phyloP scores from a whole-genome alignment of 2,113 vertebrate species.

The Ceratotherium simum region DNA sequence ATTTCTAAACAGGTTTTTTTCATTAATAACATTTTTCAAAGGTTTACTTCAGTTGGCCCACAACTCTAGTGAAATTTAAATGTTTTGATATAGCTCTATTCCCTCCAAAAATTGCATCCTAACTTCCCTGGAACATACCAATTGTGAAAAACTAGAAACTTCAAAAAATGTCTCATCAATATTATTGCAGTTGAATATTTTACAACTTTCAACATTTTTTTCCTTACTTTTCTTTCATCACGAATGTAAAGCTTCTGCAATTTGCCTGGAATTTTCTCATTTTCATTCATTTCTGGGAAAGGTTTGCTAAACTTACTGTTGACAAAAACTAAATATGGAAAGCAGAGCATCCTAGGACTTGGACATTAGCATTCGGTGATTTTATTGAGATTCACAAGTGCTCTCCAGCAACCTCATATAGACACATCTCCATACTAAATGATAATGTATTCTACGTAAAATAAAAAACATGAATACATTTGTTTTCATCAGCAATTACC shows the following conservation, averaged over 20 bases:
- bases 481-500: not conserved
- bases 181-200: not conserved
- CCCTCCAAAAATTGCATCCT: not conserved
- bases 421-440: not conserved
- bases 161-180: not conserved
- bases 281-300: not conserved
- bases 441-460: not conserved
- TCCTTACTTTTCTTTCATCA: not conserved
- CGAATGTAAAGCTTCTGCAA: not conserved
- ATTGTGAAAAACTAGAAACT: not conserved
- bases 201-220: not conserved
- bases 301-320: not conserved
- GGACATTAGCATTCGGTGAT: not conserved
- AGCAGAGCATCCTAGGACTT: not conserved
- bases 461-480: not conserved
- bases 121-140: not conserved
- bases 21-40: not conserved
- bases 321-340: conserved; percentile 8
- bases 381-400: not conserved
- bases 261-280: not conserved
- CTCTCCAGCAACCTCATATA: not conserved
- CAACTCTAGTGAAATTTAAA: not conserved
- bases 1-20: not conserved
- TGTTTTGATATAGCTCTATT: not conserved
- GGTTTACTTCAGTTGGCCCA: not conserved